Conservation (phyloP, 2,888 invertebrate species). For the Hirtodrosophila histrioides region DNA sequence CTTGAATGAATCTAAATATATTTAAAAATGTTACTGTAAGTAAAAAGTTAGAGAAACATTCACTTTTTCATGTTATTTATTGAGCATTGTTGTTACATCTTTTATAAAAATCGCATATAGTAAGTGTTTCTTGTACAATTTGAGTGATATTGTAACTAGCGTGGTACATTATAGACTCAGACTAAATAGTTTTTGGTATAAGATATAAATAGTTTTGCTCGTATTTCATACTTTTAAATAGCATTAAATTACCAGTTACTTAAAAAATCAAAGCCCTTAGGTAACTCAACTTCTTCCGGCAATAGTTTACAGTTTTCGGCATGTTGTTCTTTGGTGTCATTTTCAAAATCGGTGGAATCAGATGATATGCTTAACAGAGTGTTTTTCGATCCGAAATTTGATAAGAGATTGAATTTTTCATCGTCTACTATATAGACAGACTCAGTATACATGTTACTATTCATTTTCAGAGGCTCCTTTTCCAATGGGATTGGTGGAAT, state of each 20-base stretch:
- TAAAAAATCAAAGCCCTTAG: slow-evolving; percentile 62
- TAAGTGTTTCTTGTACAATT: slow-evolving; percentile 14
- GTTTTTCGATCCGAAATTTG: slow-evolving; percentile 36
- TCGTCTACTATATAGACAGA: slow-evolving; percentile 9
- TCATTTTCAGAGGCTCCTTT: not conserved
- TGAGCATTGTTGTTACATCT: slow-evolving; percentile 4
- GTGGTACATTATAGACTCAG: slow-evolving; percentile 13
- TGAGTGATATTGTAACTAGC: not conserved
- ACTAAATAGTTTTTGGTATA: slow-evolving; percentile 19
- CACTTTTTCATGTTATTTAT: slow-evolving; percentile 5
- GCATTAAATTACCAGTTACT: slow-evolving; percentile 49
- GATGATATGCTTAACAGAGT: slow-evolving; percentile 27
- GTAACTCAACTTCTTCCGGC: slow-evolving; percentile 55
- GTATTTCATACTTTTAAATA: not conserved
- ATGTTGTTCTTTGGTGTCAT: slow-evolving; percentile 44
- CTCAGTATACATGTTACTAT: not conserved
- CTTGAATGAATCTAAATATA: no score
- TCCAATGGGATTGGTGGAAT: slow-evolving; percentile 13
- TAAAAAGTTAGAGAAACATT: not conserved
- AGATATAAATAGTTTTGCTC: slow-evolving; percentile 5
- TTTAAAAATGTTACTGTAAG: no score
- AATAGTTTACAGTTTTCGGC: slow-evolving; percentile 50
- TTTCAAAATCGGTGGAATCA: slow-evolving; percentile 57
- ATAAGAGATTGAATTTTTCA: slow-evolving; percentile 27
- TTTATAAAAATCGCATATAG: slow-evolving; percentile 3